Conservation (phyloP, 1,140 invertebrate genomes). For the Heliconius melpomene region DNA sequence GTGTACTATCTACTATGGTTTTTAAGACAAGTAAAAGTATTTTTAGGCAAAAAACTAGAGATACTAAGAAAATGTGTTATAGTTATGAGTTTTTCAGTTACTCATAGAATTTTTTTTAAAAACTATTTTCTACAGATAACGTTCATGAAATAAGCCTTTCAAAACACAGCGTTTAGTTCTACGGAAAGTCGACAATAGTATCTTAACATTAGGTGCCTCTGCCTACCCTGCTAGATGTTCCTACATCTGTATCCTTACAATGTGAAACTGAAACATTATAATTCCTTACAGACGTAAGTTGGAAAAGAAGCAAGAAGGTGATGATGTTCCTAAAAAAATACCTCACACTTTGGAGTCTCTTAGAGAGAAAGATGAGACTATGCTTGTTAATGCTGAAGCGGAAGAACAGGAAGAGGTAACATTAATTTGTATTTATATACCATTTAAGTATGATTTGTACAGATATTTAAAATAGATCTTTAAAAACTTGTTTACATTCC, state of each 20-base stretch:
- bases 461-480: background rate
- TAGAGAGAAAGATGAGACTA: constrained; percentile 95
- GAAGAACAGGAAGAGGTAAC: constrained; percentile 90
- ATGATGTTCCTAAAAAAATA: constrained; percentile 72
- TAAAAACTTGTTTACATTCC: background rate
- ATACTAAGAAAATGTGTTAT: constrained; percentile 25
- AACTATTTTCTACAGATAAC: too few species aligned
- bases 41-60: background rate
- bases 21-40: background rate
- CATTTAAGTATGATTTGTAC: background rate
- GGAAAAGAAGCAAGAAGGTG: constrained; percentile 75
- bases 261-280: background rate
- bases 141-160: too few species aligned
- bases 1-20: constrained; percentile 39
- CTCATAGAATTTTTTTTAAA: too few species aligned
- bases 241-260: too few species aligned
- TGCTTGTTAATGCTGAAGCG: constrained; percentile 88
- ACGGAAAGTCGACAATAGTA: too few species aligned
- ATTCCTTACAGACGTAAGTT: constrained; percentile 66
- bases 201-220: too few species aligned
- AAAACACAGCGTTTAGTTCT: too few species aligned
- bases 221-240: too few species aligned
- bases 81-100: background rate
- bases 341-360: constrained; percentile 97
- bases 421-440: background rate